Evolutionary conservation across 2,888 invertebrate species (phyloP).

Genomic region (Eudemis profundana): DNA sequence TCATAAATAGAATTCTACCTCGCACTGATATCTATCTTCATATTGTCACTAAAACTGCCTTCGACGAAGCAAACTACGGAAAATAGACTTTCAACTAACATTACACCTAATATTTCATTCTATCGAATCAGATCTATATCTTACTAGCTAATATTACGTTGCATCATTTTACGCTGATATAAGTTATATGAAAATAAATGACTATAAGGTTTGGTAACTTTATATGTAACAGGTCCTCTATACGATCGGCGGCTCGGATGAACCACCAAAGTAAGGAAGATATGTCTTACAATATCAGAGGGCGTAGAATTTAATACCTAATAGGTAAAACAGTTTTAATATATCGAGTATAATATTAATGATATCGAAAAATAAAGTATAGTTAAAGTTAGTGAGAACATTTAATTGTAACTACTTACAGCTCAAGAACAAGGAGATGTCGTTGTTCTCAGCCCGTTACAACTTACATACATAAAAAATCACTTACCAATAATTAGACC

Average conservation of each 20-base stretch:
- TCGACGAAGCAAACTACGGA: conserved; percentile 75
- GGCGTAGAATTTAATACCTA: neutral
- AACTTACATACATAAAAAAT: neutral
- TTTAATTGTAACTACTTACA: neutral
- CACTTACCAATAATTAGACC: conserved; percentile 18
- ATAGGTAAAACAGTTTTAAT: neutral
- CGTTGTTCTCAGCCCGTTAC: neutral
- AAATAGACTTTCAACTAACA: conserved; percentile 72
- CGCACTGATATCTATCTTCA: conserved; percentile 59
- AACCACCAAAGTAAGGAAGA: neutral
- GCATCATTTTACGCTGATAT: conserved; percentile 54
- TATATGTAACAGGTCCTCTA: conserved; percentile 45
- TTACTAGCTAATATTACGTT: conserved; percentile 51
- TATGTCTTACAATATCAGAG: neutral
- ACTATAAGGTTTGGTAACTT: conserved; percentile 66
- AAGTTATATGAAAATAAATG: conserved; percentile 73
- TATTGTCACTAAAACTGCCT: conserved; percentile 63
- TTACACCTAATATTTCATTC: conserved; percentile 62
- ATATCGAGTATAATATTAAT: too few species aligned
- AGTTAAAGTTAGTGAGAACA: neutral
- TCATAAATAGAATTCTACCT: conserved; percentile 47
- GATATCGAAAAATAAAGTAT: neutral
- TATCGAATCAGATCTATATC: conserved; percentile 66
- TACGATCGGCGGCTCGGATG: conserved; percentile 46
- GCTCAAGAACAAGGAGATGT: neutral